Evolutionary conservation across 2,888 invertebrate species (phyloP), one percentile per base, ranked within the genome.

Genomic region (Cryptus viduatorius): DNA sequence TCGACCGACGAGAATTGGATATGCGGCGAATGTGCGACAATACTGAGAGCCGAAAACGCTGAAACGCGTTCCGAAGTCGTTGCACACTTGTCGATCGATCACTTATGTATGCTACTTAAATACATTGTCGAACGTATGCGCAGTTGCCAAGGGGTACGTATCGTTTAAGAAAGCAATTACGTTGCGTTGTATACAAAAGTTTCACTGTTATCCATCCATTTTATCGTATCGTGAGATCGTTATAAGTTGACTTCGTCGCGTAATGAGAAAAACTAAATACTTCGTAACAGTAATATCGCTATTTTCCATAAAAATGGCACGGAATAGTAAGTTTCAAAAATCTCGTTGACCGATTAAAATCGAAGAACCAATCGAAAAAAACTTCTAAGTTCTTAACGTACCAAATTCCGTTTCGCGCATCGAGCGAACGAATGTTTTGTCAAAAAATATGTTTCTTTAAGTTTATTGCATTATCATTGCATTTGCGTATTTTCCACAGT

Each of bases 1-100:
- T 92, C 94, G 1, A 93, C 94, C 68, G 77, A 79, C 94, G 94
- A 94, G 90, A 95, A 95, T 92, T 98, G 98, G 98, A 96, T 97
- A 69, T 99, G 99, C 92, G 97, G 97, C 0, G 98, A 98, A 93
- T 99, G 99, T 93, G 95, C 96, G 86, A 93, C 95, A 7, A 95
- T 97, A 71, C 94, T 97, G 86, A 95, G 95, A 89, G 96, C 97
- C 7, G 97, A 97, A 93, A 96, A 96, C 91, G 95, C 96, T 4
- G 96, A 96, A 89, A 95, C 96, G 50, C 96, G 96, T 88, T 96
- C 97, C 0, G 95, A 95, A 71, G 95, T 96, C 1, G 96, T 98
- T 96, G 95, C 96, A 89, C 96, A 96, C 90, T 95, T 97, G 87
- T 95, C 96, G 0, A 92, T 97, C 46, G 96, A 97, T 86, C 96